Evolutionary conservation across 1,140 invertebrate genomes (phyloP).

Genomic region (Saccostrea glomerata): DNA sequence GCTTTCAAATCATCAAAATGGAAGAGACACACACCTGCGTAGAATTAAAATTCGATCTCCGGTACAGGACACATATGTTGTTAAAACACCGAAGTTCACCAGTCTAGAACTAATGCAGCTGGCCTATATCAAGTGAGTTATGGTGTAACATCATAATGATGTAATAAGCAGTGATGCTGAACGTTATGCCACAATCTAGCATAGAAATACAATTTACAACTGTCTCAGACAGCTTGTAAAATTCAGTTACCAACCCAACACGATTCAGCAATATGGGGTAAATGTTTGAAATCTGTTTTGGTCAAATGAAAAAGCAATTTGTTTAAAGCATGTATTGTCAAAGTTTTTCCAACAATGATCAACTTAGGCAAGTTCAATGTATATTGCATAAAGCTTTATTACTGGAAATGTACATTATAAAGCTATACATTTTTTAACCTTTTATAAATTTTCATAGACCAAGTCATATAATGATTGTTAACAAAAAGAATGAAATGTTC

Average conservation of each 20-base stretch:
- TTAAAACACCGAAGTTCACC: slow-evolving; percentile 88
- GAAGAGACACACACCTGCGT: slow-evolving; percentile 97
- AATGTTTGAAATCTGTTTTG: not conserved
- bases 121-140: slow-evolving; percentile 85
- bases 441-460: no score
- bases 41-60: slow-evolving; percentile 98
- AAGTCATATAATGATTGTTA: no score
- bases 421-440: no score
- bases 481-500: no score
- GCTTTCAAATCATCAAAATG: slow-evolving; percentile 98
- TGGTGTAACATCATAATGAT: not conserved
- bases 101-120: slow-evolving; percentile 91
- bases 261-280: not conserved
- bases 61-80: slow-evolving; percentile 86
- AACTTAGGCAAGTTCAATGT: no score
- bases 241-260: not conserved
- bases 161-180: not conserved
- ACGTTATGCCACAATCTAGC: not conserved
- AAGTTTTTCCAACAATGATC: no score
- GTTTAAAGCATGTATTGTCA: no score
- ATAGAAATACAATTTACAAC: not conserved
- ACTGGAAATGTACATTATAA: no score
- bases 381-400: no score
- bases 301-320: no score
- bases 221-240: not conserved